phyloP scores from a whole-genome alignment of 1,140 invertebrate species.

The Coptotermes formosanus region DNA sequence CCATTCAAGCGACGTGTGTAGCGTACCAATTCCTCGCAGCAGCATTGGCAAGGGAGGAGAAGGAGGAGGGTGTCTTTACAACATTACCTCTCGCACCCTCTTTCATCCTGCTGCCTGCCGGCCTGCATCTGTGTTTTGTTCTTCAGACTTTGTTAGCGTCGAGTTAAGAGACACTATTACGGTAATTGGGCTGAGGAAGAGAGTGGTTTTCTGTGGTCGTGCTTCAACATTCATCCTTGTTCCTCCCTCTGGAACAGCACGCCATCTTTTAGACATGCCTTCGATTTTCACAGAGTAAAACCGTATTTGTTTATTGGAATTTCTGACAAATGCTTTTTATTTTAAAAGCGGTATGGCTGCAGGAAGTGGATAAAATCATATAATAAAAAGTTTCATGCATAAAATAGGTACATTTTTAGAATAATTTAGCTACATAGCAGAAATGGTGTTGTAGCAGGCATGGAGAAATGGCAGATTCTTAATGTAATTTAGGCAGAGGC shows the following conservation, averaged over 20 bases:
- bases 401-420: no score
- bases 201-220: conserved; percentile 9
- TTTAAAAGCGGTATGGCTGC: no score
- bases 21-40: background rate
- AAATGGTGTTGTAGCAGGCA: no score
- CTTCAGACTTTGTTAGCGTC: conserved; percentile 11
- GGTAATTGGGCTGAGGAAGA: conserved; percentile 17
- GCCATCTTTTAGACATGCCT: background rate
- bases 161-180: conserved; percentile 25
- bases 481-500: no score
- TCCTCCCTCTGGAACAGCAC: background rate
- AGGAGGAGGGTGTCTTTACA: background rate
- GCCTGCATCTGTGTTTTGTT: conserved; percentile 21
- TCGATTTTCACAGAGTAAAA: no score
- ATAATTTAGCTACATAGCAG: no score
- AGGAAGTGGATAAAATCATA: no score
- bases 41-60: background rate
- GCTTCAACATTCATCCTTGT: background rate
- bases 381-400: no score
- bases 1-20: background rate
- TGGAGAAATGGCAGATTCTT: no score
- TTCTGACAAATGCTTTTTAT: no score
- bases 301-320: no score
- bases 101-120: background rate
- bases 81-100: conserved; percentile 18